These are phyloP conservation scores for Pseudomyrmex cubaensis DNA, from an alignment of 1,140 invertebrate species.

Conservation along the genomic window DNA sequence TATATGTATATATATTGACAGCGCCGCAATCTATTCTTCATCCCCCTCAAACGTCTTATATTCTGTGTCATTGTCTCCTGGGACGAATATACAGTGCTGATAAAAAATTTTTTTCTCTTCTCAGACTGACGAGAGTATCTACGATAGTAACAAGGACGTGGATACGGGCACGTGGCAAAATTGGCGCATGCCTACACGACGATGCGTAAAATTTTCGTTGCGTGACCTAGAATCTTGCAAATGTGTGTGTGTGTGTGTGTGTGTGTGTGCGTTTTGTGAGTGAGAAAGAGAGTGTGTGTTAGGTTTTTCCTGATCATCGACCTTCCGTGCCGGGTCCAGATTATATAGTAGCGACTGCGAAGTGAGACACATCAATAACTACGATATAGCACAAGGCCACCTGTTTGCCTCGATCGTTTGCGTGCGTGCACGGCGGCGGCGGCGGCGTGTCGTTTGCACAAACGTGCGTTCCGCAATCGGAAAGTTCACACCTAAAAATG, in stretches of 20 bases:
- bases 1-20: neutral
- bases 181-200: conserved; percentile 23
- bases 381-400: conserved; percentile 67
- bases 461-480: neutral
- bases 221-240: conserved; percentile 21
- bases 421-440: neutral
- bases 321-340: conserved; percentile 22
- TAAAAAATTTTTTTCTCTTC: neutral
- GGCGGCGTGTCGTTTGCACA: conserved; percentile 10
- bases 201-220: conserved; percentile 41
- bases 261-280: too few species aligned
- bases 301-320: conserved; percentile 35
- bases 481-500: neutral
- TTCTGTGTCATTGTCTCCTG: neutral
- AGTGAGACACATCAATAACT: conserved; percentile 64
- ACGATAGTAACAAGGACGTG: neutral
- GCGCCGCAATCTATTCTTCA: neutral
- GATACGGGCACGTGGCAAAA: conserved; percentile 39
- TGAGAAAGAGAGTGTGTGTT: neutral
- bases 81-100: neutral
- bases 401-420: conserved; percentile 40
- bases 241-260: neutral
- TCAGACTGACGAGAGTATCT: too few species aligned
- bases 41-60: neutral
- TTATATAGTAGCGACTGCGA: conserved; percentile 7